Base-by-base conservation (phyloP, 2,113 vertebrate species). In the Lampris incognitus region DNA sequence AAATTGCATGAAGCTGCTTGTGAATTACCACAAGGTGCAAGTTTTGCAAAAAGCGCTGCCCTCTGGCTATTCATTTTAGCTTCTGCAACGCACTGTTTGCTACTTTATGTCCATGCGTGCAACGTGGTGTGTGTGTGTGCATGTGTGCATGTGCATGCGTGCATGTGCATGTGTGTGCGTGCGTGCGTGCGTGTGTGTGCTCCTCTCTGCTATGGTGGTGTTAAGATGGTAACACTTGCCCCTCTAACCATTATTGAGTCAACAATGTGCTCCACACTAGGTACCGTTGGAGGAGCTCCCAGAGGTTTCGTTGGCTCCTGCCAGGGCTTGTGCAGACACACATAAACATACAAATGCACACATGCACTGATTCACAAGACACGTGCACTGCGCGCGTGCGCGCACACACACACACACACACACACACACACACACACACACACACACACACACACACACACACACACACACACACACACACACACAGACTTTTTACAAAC, bases 221-320 rank as follows among this genome's bases (percentile, higher is more conserved):
- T 86, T 84, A 81, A 79, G 83, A 90, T 90, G 85, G 78, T 85
- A 83, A 77, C 78, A 82, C 79, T 84, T 87, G 84, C 73, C 84
- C 82, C 87, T 87, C 79, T 86, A 89, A 90, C 85, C 89, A 89
- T 90, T 83, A 82, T 76, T 90, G 85, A 90, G 83, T 90, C 89
- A 87, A 90, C 83, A 89, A 82, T 85, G 72, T 72, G 85, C 77
- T 84, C 85, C 79, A 79, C 82, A 79, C 72, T 69, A 78, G 72
- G 82, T 79, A 65, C 77, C 72, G 65, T 48, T 89, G 86, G 83
- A 90, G 65, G 73, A 80, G 72, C 74, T 91, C 86, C 87, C 84
- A 87, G 87, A 85, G 87, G 86, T 88, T 88, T 91, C 85, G 85
- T 74, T 60, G 67, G 77, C 78, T 84, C 70, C 75, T 83, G 79